Evolutionary conservation across 2,797 vertebrate species (phyloP).

Genomic region (Neosilurus hyrtlii): DNA sequence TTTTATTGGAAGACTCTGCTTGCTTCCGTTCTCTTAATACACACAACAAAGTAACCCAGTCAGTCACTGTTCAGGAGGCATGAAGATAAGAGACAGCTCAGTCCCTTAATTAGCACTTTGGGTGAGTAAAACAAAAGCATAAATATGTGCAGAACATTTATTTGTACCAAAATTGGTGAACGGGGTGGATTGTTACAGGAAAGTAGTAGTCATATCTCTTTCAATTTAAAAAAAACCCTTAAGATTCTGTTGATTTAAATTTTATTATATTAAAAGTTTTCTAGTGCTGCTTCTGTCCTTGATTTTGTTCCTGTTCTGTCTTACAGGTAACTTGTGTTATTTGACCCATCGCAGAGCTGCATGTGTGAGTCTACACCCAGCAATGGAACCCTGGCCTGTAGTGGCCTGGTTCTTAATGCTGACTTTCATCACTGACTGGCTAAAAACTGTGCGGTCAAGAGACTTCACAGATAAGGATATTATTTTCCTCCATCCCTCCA

Average conservation of each 20-base stretch:
- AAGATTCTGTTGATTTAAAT: neutral
- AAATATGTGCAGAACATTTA: neutral
- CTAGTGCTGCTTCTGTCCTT: neutral
- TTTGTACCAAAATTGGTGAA: neutral
- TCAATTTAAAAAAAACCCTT: neutral
- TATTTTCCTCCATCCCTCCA: slow-evolving; percentile 85
- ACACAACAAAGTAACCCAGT: neutral
- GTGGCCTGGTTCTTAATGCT: slow-evolving; percentile 78
- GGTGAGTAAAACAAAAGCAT: neutral
- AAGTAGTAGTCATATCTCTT: neutral
- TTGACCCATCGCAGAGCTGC: slow-evolving; percentile 58
- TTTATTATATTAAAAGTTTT: neutral
- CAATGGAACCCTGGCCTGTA: slow-evolving; percentile 79
- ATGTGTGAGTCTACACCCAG: slow-evolving; percentile 71
- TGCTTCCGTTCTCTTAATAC: neutral
- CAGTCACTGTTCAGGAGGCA: neutral
- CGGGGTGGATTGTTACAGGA: neutral
- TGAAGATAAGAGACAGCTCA: neutral
- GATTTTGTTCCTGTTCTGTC: slow-evolving; percentile 38
- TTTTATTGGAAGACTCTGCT: too few species aligned
- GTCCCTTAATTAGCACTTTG: neutral
- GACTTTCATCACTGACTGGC: slow-evolving; percentile 70
- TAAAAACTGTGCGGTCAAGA: slow-evolving; percentile 66
- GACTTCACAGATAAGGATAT: slow-evolving; percentile 88
- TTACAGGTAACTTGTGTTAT: slow-evolving; percentile 65